A percentile compares a stretch with the other conserved stretches of the same genome.
Evolutionary conservation across 2,113 vertebrate species (phyloP).

Genomic region (Centrocercus urophasianus): DNA sequence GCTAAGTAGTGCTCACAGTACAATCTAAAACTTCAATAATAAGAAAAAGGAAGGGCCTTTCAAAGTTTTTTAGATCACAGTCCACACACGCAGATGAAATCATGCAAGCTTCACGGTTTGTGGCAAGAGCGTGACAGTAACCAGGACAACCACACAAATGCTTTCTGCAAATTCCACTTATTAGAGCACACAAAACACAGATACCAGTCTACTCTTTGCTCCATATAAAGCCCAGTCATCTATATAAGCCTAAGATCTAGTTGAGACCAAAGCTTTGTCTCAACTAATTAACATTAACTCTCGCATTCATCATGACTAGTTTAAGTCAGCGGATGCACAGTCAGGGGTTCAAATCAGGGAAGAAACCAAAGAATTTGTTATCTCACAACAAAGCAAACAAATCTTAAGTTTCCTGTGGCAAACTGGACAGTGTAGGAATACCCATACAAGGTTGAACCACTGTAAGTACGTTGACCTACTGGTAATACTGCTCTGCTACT

Average conservation of each 20-base stretch:
- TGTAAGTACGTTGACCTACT: background rate
- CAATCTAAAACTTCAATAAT: background rate
- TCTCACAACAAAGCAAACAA: background rate
- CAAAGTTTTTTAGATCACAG: background rate
- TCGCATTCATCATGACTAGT: background rate
- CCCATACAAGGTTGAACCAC: background rate
- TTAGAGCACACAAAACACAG: background rate
- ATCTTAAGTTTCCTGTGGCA: background rate
- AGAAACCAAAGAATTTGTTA: background rate
- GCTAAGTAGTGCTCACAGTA: background rate
- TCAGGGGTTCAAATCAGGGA: background rate
- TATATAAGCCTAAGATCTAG: background rate
- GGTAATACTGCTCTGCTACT: background rate
- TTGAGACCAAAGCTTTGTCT: background rate
- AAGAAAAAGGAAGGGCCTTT: background rate
- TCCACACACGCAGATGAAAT: background rate
- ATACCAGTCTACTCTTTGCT: background rate
- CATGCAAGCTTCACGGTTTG: background rate
- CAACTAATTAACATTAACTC: constrained; percentile 12
- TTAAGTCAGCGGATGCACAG: background rate
- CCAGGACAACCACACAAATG: constrained; percentile 2
- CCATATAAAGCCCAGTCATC: background rate
- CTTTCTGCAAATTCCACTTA: background rate
- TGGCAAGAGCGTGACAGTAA: background rate
- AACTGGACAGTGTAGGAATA: background rate